phyloP scores from a whole-genome alignment of 2,797 vertebrate species.

The Mallotus villosus region DNA sequence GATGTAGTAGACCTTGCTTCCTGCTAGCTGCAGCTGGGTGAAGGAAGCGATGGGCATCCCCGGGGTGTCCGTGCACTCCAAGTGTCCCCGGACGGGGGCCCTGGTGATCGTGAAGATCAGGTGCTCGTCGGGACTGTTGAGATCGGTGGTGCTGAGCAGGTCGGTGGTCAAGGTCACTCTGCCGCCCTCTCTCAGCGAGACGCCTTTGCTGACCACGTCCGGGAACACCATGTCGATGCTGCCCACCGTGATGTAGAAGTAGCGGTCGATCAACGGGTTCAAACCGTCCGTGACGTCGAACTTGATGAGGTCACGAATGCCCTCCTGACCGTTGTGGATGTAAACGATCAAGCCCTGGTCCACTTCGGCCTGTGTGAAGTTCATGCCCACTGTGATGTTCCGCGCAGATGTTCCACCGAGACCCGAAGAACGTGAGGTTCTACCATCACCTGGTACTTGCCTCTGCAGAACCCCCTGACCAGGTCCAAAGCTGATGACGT shows the following conservation, averaged over 20 bases:
- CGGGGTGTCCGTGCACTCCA: constrained; percentile 88
- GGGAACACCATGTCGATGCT: constrained; percentile 90
- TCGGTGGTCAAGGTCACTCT: constrained; percentile 90
- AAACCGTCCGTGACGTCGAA: constrained; percentile 93
- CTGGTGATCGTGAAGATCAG: constrained; percentile 90
- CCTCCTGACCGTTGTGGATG: constrained; percentile 84
- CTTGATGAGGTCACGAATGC: constrained; percentile 88
- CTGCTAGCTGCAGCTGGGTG: constrained; percentile 89
- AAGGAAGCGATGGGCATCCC: constrained; percentile 87
- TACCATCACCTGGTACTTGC: constrained; percentile 60
- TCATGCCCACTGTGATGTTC: constrained; percentile 90
- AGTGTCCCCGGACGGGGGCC: constrained; percentile 86
- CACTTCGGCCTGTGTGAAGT: constrained; percentile 91
- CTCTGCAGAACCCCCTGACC: constrained; percentile 85
- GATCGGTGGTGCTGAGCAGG: constrained; percentile 90
- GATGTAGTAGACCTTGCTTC: constrained; percentile 94
- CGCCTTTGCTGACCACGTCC: constrained; percentile 93
- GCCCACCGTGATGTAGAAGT: constrained; percentile 90
- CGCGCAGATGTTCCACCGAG: constrained; percentile 52
- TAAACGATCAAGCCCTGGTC: constrained; percentile 83
- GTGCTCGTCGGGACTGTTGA: constrained; percentile 94
- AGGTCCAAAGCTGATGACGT: constrained; percentile 82
- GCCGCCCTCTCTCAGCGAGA: constrained; percentile 92
- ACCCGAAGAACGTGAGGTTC: not conserved
- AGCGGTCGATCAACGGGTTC: constrained; percentile 91